A percentile compares a stretch with the other conserved stretches of the same genome.
Conservation (phyloP, 35 echinoderm and acorn worm species). For the Ptychodera flava region DNA sequence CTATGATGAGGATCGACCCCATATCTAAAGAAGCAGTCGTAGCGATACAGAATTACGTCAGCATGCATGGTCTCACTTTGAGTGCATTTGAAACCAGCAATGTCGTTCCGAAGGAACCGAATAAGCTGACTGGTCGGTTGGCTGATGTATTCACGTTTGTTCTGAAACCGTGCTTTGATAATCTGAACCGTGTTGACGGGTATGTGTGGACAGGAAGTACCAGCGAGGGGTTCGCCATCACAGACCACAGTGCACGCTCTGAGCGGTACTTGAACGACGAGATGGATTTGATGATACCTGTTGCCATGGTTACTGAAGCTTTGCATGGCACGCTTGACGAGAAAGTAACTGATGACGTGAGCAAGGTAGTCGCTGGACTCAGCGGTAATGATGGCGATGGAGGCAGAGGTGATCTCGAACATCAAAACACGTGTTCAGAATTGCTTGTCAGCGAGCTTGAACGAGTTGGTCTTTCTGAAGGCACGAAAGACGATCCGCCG, state of each 20-base stretch:
- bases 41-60: background rate
- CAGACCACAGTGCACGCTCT: background rate
- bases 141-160: background rate
- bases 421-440: no score
- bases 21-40: background rate
- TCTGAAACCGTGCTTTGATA: constrained; percentile 15
- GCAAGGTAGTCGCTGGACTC: no score
- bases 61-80: background rate
- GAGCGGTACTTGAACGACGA: background rate
- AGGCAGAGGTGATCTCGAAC: no score
- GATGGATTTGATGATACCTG: constrained; percentile 6
- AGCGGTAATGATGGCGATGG: no score
- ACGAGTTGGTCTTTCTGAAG: no score
- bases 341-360: no score
- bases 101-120: background rate
- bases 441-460: no score
- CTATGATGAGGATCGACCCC: no score
- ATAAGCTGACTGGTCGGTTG: background rate
- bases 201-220: constrained; percentile 13
- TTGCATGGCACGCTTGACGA: no score
- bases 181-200: background rate
- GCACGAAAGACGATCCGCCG: no score
- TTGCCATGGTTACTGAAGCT: background rate
- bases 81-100: background rate
- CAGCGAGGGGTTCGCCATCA: constrained; percentile 5